Base-by-base conservation (phyloP, 2,888 invertebrate genomes). In the Apotomis turbidana region DNA sequence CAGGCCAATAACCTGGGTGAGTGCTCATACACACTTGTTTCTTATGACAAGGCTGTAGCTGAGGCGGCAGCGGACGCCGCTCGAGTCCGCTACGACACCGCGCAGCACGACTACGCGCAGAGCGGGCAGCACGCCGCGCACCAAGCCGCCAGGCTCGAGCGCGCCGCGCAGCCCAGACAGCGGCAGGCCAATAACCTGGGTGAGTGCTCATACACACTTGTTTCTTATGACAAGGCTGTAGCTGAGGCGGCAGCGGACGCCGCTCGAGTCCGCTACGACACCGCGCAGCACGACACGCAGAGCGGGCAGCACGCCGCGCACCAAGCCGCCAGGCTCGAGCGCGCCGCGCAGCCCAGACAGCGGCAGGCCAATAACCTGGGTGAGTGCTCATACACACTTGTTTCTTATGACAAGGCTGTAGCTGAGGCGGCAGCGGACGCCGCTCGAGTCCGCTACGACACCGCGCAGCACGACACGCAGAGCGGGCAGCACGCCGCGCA, bases 31-130 rank as follows among this genome's bases (percentile, higher is more conserved):
- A 27, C 27, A 27, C 27, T 27, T 27, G 27, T 27, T 1, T 27
- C 27, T 27, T 27, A 27, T 27, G 27, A 27, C 2, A 27, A 27
- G 44, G 44, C 44, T 8, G 44, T 8, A 1, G 44, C 87, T 1
- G 63, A 13, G 15, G 76, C 49, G n/a, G 85, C 81, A 63, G 86
- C 78, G 5, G 75, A 3, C 8, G 84, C 82, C 55, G 81, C 79
- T 49, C 80, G 78, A 15, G 91, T 90, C 80, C 88, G 91, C 3
- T 86, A 82, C 83, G 78, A 75, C 80, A 92, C 92, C 46, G 89
- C 89, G 78, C 86, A 87, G 78, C 81, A 88, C 83, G 87, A 87
- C 71, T 88, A 87, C 49, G 75, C 74, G 78, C 89, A 89, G 82
- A 87, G 90, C 74, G 86, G 15, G 5, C 54, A 54, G 54, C 54